Conservation (phyloP, 2,113 vertebrate genomes). For the Corapipo altera region DNA sequence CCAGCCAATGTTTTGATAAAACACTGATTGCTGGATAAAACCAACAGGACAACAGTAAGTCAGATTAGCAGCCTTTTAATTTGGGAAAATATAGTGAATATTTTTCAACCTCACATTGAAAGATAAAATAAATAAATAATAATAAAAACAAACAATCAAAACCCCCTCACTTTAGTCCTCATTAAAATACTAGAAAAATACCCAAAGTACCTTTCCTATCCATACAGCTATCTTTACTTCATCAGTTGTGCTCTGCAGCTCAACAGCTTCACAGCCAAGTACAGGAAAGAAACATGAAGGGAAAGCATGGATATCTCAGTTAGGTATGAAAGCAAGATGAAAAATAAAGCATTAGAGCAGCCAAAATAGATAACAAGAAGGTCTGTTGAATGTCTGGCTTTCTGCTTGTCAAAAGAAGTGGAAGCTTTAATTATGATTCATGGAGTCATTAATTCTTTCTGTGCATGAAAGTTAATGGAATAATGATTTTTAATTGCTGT, state of each 20-base stretch:
- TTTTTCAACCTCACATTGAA: not conserved
- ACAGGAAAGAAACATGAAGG: constrained; percentile 5
- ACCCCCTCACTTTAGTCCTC: not conserved
- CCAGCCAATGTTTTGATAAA: not conserved
- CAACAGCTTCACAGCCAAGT: not conserved
- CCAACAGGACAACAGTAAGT: not conserved
- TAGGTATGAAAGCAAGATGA: constrained; percentile 33
- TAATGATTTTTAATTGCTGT: constrained; percentile 74
- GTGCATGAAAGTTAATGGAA: constrained; percentile 71
- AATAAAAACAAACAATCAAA: not conserved
- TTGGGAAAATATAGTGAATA: not conserved
- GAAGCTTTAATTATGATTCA: constrained; percentile 75
- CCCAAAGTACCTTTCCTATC: not conserved
- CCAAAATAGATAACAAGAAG: constrained; percentile 45
- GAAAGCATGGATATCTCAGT: constrained; percentile 2
- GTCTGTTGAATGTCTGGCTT: constrained; percentile 44
- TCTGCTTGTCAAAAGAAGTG: constrained; percentile 54
- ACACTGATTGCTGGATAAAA: not conserved
- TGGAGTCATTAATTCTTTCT: constrained; percentile 69
- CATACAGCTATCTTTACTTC: not conserved
- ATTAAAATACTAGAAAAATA: not conserved
- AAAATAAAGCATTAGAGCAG: constrained; percentile 47
- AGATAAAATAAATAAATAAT: not conserved
- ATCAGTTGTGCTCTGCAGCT: not conserved
- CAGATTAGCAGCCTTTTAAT: not conserved